phyloP scores from a whole-genome alignment of 2,113 vertebrate species.

The Tetraodon nigroviridis region DNA sequence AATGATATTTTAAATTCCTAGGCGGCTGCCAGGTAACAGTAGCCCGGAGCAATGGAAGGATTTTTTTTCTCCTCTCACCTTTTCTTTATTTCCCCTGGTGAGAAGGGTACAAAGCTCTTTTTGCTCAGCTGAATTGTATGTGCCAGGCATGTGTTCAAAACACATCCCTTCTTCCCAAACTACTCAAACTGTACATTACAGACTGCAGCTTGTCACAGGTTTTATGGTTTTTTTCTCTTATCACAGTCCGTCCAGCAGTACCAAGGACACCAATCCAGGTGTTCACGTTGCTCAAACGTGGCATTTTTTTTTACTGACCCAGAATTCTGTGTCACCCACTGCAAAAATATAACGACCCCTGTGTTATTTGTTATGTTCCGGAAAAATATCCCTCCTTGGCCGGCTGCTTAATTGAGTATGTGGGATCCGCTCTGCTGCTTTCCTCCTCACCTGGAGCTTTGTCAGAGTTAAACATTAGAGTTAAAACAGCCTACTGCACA shows the following conservation, averaged over 20 bases:
- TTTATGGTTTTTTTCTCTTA: conserved; percentile 32
- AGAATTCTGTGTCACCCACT: conserved; percentile 3
- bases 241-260: conserved; percentile 27
- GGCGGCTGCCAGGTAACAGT: conserved; percentile 67
- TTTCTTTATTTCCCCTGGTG: conserved; percentile 75
- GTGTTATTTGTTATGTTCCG: no score
- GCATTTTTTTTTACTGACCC: conserved; percentile 10
- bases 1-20: conserved; percentile 73
- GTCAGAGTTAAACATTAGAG: no score
- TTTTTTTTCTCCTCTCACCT: conserved; percentile 72
- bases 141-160: conserved; percentile 69
- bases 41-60: conserved; percentile 68
- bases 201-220: conserved; percentile 1
- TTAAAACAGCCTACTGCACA: no score
- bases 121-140: conserved; percentile 66
- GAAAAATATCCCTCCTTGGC: no score
- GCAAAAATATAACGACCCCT: no score
- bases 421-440: no score
- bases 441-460: no score
- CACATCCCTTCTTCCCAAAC: conserved; percentile 35
- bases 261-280: conserved; percentile 28
- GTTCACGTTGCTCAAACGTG: conserved; percentile 18
- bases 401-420: no score
- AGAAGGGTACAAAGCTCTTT: conserved; percentile 68
- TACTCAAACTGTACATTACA: conserved; percentile 23